Percentiles rank a stretch among this genome's conserved stretches.
phyloP scores from a whole-genome alignment of 2,113 vertebrate species.

The Chamaea fasciata region DNA sequence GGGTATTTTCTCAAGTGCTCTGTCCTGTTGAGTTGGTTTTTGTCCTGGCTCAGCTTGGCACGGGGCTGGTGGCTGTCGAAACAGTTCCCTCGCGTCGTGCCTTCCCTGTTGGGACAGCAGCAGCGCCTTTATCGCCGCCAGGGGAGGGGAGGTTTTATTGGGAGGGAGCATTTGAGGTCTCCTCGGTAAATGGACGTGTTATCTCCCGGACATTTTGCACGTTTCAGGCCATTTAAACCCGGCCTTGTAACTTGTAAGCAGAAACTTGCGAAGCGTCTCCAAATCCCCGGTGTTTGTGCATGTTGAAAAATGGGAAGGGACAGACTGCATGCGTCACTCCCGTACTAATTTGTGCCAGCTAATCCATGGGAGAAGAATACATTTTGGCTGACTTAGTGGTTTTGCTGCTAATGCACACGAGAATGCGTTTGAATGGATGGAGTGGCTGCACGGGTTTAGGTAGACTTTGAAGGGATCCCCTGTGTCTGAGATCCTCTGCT shows the following conservation, averaged over 20 bases:
- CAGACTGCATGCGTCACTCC: conserved; percentile 29
- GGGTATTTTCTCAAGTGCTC: neutral
- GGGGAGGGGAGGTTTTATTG: neutral
- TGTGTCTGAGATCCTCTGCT: neutral
- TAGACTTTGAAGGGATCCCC: neutral
- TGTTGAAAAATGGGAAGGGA: conserved; percentile 42
- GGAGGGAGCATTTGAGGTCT: neutral
- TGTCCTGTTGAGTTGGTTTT: neutral
- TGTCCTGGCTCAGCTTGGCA: neutral
- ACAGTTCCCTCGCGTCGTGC: neutral
- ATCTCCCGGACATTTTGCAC: neutral
- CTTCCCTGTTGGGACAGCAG: neutral
- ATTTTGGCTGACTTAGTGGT: conserved; percentile 44
- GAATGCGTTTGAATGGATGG: neutral
- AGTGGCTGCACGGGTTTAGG: neutral
- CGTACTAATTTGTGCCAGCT: conserved; percentile 21
- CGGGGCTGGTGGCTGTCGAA: neutral
- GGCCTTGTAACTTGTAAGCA: neutral
- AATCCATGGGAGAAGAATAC: conserved; percentile 43
- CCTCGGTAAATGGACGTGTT: neutral
- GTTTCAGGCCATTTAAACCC: neutral
- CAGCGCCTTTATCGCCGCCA: neutral
- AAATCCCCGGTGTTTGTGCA: conserved; percentile 34
- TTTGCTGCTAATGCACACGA: conserved; percentile 45
- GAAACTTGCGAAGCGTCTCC: neutral